Evolutionary conservation across 1,140 invertebrate species (phyloP), one percentile per base, ranked within the genome.

Genomic region (Antheraea mylitta): DNA sequence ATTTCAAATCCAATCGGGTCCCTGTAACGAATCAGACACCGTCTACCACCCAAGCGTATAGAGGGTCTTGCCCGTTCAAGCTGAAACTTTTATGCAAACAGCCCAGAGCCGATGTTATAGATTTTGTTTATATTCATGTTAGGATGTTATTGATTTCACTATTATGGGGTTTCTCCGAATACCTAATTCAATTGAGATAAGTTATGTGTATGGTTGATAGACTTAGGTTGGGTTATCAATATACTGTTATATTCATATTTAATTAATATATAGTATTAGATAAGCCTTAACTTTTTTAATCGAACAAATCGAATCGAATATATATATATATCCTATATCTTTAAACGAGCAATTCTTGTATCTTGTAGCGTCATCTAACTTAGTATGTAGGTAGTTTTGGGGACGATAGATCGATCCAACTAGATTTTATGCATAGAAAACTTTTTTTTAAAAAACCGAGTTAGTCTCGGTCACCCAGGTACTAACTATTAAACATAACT

Each of bases 21-120:
- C 13, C 16, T n/a, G 61, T 37, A 63, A 63, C 61, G 18, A 63
- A 63, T 63, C 61, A 63, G 19, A 63, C 37, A n/a, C 9, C 30
- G 61, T 63, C 19, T 63, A 30, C 37, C 61, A 63, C 7, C 61
- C 61, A 11, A 63, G 61, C 61, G 61, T n/a, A 63, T 30, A 11
- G 61, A 53, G 66, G 19, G 48, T 53, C 64, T 53, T 60, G 64
- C 45, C 66, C 64, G 66, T 60, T 66, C 58, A 65, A 65, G 66
- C 38, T 58, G 48, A 64, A 48, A 68, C 62, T 71, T 71, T 66
- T 67, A 68, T 71, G 64, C 60, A 71, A 71, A 71, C 59, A 68
- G 61, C 62, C 61, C 38, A 16, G 60, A 45, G 63, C 22, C 64
- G 66, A 42, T 64, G 70, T 36, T 66, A 67, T 59, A 71, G 30